Evolutionary conservation across 1,140 invertebrate species (phyloP), one percentile per base, ranked within the genome.

Genomic region (Cydia fagiglandana): DNA sequence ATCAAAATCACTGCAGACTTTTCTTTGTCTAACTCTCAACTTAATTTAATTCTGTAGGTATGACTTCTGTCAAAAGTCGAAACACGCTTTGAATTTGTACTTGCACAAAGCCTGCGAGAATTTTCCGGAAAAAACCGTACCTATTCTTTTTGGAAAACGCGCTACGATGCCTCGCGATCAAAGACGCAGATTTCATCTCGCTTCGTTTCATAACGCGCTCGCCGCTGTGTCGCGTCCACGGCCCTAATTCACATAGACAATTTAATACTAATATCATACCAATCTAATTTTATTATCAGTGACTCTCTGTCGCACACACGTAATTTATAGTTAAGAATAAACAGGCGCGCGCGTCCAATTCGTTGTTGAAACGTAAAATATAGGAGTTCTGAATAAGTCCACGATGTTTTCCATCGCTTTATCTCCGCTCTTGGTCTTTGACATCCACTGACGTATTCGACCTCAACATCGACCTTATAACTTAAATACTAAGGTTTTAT

Each of bases 341-440:
- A 24, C 56, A 2, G 20, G 56, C 20, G 20, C 17, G 56, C 9
- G 9, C 56, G 56, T 20, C 5, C 7, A 24, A 61, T 24, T 61
- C 2, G 56, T 0, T 24, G 24, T 20, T 20, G 10, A 24, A 12
- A 24, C 20, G 20, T 61, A 61, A 61, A 6, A 61, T 24, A 24
- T 5, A 24, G 9, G 56, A 61, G 6, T 61, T 24, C 1, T 0
- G 56, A 61, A 61, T 61, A n/a, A 61, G 56, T 61, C 17, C 76
- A 61, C 78, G 83, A 84, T 90, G 88, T 90, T 91, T 90, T 90
- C 88, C 88, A 90, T 84, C 81, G 78, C 76, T 88, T 91, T 91
- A 91, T 91, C 88, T 86, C 77, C 78, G 80, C 78, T 83, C 86
- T 89, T 90, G 86, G 89, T 92, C 89, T 92, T 91, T 92, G 89